Percentiles rank a stretch among this genome's conserved stretches.
phyloP scores from a whole-genome alignment of 1,140 invertebrate genomes.

The Drosophila pectinifera region DNA sequence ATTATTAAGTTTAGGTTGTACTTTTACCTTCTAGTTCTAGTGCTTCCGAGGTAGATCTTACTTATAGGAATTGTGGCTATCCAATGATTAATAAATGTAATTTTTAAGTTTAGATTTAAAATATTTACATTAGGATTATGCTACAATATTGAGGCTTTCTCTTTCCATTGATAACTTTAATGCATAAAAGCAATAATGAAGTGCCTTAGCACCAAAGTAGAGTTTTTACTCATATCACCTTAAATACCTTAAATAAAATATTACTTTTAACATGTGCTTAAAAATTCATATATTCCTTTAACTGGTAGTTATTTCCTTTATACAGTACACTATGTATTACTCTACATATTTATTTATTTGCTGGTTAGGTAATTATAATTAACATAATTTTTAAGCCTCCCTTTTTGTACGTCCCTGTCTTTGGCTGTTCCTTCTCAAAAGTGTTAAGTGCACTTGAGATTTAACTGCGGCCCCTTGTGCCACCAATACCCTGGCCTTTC shows the following conservation, averaged over 20 bases:
- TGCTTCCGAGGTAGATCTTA: too few relatives aligned
- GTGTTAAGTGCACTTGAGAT: conserved; percentile 70
- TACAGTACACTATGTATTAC: too few relatives aligned
- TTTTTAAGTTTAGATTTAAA: background rate
- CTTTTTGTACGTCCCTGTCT: background rate
- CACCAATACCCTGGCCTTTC: background rate
- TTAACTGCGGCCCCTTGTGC: conserved; percentile 19
- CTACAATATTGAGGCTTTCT: background rate
- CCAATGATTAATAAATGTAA: too few relatives aligned
- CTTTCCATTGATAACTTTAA: background rate
- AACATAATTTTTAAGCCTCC: background rate
- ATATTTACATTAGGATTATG: background rate
- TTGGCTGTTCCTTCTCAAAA: conserved; percentile 14
- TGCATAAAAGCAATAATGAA: background rate
- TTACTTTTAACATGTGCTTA: too few relatives aligned
- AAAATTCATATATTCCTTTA: too few relatives aligned
- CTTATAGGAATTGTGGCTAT: too few relatives aligned
- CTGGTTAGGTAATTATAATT: too few relatives aligned
- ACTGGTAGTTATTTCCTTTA: too few relatives aligned
- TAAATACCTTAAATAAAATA: too few relatives aligned
- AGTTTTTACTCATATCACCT: too few relatives aligned
- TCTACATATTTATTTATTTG: background rate
- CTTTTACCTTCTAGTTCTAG: too few relatives aligned
- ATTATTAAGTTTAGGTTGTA: too few relatives aligned
- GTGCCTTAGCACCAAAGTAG: background rate